Conservation (phyloP, 2,113 vertebrate species). For the Scomber scombrus region DNA sequence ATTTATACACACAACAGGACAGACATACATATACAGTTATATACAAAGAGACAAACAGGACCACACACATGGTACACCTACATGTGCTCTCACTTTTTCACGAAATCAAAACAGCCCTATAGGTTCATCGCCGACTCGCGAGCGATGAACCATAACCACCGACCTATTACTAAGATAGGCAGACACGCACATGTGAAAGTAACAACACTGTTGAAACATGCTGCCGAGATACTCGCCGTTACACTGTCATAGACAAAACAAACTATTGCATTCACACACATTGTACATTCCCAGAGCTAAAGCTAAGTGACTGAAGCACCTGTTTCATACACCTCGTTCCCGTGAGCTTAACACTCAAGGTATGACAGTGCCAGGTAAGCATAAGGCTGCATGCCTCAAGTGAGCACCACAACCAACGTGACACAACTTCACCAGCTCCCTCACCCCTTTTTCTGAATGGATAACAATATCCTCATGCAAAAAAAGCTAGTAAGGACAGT, state of each 20-base stretch:
- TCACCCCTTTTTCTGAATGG: slow-evolving; percentile 58
- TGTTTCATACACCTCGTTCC: slow-evolving; percentile 21
- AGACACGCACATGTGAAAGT: slow-evolving; percentile 67
- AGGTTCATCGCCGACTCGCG: slow-evolving; percentile 46
- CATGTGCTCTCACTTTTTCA: slow-evolving; percentile 72
- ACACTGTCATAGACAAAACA: slow-evolving; percentile 59
- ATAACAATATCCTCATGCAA: slow-evolving; percentile 85
- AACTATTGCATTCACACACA: slow-evolving; percentile 26
- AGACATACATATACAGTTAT: slow-evolving; percentile 80
- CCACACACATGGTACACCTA: slow-evolving; percentile 71
- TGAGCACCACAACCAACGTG: slow-evolving; percentile 46
- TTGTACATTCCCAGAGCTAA: slow-evolving; percentile 23
- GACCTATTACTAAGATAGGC: slow-evolving; percentile 71
- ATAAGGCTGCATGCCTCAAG: slow-evolving; percentile 56
- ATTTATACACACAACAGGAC: slow-evolving; percentile 80
- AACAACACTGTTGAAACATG: slow-evolving; percentile 66
- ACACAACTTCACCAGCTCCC: slow-evolving; percentile 49
- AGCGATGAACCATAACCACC: slow-evolving; percentile 64
- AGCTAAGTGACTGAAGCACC: slow-evolving; percentile 35
- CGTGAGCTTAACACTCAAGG: slow-evolving; percentile 6
- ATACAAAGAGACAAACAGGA: slow-evolving; percentile 81
- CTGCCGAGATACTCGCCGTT: slow-evolving; percentile 59
- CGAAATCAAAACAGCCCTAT: slow-evolving; percentile 77
- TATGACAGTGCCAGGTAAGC: slow-evolving; percentile 67
- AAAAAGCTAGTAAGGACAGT: slow-evolving; percentile 82